Conservation (phyloP, 1,140 invertebrate genomes). For the Euura saliciscinereae region DNA sequence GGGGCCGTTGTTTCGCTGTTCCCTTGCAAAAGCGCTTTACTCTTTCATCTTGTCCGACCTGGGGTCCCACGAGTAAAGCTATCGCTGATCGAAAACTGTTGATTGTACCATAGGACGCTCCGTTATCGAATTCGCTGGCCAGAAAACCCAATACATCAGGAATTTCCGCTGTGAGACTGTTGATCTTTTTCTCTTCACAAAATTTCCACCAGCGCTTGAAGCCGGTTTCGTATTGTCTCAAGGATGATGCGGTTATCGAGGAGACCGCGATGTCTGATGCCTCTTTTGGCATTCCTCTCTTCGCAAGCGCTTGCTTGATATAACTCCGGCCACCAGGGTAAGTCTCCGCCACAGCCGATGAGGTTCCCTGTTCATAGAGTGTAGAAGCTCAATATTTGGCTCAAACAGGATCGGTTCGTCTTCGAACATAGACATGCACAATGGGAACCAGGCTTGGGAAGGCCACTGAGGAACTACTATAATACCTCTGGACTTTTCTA, state of each 20-base stretch:
- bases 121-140: slow-evolving; percentile 16
- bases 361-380: slow-evolving; percentile 14
- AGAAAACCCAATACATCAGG: slow-evolving; percentile 18
- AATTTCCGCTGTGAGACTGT: slow-evolving; percentile 18
- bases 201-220: slow-evolving; percentile 20
- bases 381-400: slow-evolving; percentile 11
- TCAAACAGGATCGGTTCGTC: slow-evolving; percentile 12
- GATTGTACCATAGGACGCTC: too few species aligned
- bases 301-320: slow-evolving; percentile 13
- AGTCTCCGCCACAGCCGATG: slow-evolving; percentile 14
- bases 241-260: slow-evolving; percentile 14
- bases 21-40: slow-evolving; percentile 35
- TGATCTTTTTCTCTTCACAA: slow-evolving; percentile 15
- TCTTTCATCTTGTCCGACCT: slow-evolving; percentile 21
- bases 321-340: slow-evolving; percentile 24
- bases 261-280: slow-evolving; percentile 9
- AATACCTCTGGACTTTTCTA: slow-evolving; percentile 31
- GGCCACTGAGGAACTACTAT: slow-evolving; percentile 41
- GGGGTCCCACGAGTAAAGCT: slow-evolving; percentile 11
- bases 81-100: slow-evolving; percentile 19
- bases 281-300: slow-evolving; percentile 6
- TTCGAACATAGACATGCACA: slow-evolving; percentile 21
- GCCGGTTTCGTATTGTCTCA: slow-evolving; percentile 21
- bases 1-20: slow-evolving; percentile 25
- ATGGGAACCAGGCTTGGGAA: slow-evolving; percentile 34